Base-by-base conservation (phyloP, 2,113 vertebrate species). In the Ramphastos sulfuratus region DNA sequence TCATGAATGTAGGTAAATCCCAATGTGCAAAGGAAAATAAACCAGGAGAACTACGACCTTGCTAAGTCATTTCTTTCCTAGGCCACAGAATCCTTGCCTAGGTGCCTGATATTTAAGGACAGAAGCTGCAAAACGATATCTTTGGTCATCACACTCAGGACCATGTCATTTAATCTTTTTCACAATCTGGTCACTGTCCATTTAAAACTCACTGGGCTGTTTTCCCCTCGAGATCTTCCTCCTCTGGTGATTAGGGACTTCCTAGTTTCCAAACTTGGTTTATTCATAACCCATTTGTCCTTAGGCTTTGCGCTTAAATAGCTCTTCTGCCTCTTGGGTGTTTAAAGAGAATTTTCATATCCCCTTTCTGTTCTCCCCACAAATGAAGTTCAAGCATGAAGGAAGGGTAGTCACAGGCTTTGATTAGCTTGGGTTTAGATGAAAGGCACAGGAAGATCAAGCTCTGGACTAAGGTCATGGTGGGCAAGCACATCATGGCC, bases 1-100 rank as follows among this genome's bases (percentile, higher is more conserved):
- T 94, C 71, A 11, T 18, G 5, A 88, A 86, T 94, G 65, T 96
- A 90, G 93, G 96, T 65, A 94, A 96, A 96, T 95, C 96, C 94
- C 94, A 83, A 4, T 24, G 93, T 71, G 88, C 11, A 86, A 85
- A 79, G 63, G 13, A 33, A 37, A 24, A 46, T 23, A 24, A 31
- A 7, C 71, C 52, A 48, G 12, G 31, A 81, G 9, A 67, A 52
- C 37, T 35, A 44, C 48, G 42, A 64, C 37, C 11, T 92, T 60
- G 35, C 52, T 74, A 89, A 76, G 35, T 79, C 54, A 33, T 15
- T 72, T 72, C 12, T 80, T 83, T 82, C 64, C 35, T 31, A 42
- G 67, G 48, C 23, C 18, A 11, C 21, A 44, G 17, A 44, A 71
- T 77, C 54, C 0, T 3, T 66, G n/a, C 60, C 35, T 42, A 11